phyloP scores from a whole-genome alignment of 1,140 invertebrate species.

The Pemphigus obesinymphae region DNA sequence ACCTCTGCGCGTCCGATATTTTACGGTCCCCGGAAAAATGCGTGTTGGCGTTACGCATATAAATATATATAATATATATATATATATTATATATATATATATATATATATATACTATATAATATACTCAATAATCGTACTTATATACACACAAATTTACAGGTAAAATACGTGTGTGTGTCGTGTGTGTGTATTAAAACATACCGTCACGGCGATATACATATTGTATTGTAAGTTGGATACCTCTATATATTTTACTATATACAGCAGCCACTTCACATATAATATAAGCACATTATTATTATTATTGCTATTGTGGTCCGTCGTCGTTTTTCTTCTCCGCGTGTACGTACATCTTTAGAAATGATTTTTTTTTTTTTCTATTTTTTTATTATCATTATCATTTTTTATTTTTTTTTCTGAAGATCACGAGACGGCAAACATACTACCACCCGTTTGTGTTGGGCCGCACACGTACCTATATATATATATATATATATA shows the following conservation, averaged over 20 bases:
- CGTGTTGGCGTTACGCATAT: neutral
- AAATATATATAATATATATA: neutral
- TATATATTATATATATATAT: neutral
- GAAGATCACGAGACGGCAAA: neutral
- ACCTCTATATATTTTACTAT: neutral
- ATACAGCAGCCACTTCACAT: neutral
- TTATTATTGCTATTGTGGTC: neutral
- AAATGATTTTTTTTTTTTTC: conserved; percentile 5
- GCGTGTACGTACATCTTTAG: neutral
- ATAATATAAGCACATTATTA: neutral
- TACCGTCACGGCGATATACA: neutral
- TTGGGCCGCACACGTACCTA: neutral
- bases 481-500: too few relatives aligned
- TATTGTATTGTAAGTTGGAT: too few relatives aligned
- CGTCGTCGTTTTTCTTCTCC: neutral
- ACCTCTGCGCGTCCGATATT: neutral
- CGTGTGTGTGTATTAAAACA: neutral
- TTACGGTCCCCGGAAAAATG: conserved; percentile 20
- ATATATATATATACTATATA: neutral
- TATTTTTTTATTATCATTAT: too few relatives aligned
- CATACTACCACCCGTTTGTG: neutral
- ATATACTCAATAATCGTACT: too few relatives aligned
- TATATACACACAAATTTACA: neutral
- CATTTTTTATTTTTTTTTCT: neutral
- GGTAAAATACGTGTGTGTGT: neutral